A percentile compares a stretch with the other conserved stretches of the same genome.
phyloP scores from a whole-genome alignment of 2,113 vertebrate species.

The Patagioenas fasciata region DNA sequence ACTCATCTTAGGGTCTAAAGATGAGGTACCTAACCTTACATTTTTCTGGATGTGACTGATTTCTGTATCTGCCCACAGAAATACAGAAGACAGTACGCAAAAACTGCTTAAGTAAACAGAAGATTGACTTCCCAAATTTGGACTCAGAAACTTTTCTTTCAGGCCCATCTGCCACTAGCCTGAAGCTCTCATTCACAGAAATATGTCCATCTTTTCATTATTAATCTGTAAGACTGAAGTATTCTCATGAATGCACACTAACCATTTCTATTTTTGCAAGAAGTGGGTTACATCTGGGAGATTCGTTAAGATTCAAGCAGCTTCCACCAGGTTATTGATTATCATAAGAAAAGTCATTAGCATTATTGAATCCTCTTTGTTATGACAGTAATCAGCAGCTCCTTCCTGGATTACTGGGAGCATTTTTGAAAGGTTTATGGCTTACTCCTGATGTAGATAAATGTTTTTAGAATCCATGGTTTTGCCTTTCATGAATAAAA shows the following conservation, averaged over 20 bases:
- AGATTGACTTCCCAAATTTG: not conserved
- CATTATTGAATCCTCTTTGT: constrained; percentile 71
- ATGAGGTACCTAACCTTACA: not conserved
- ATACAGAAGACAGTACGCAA: not conserved
- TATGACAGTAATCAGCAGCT: constrained; percentile 79
- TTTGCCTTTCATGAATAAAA: constrained; percentile 82
- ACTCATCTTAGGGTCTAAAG: not conserved
- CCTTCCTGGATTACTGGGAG: constrained; percentile 75
- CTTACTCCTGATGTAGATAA: constrained; percentile 81
- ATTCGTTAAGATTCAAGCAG: constrained; percentile 56
- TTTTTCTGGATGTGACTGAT: not conserved
- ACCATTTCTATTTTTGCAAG: not conserved
- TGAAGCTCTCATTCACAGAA: not conserved
- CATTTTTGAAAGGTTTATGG: constrained; percentile 79
- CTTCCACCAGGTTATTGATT: constrained; percentile 68
- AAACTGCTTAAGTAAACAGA: not conserved
- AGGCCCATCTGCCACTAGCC: not conserved
- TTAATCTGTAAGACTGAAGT: not conserved
- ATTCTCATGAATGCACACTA: not conserved
- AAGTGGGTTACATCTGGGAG: not conserved
- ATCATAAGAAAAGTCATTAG: constrained; percentile 74
- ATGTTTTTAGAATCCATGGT: constrained; percentile 75
- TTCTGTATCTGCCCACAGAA: not conserved
- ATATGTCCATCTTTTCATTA: not conserved
- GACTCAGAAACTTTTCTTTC: not conserved